Percentiles rank a stretch among this genome's conserved stretches.
phyloP scores from a whole-genome alignment of 2,888 invertebrate genomes.

The Atrina japonica region DNA sequence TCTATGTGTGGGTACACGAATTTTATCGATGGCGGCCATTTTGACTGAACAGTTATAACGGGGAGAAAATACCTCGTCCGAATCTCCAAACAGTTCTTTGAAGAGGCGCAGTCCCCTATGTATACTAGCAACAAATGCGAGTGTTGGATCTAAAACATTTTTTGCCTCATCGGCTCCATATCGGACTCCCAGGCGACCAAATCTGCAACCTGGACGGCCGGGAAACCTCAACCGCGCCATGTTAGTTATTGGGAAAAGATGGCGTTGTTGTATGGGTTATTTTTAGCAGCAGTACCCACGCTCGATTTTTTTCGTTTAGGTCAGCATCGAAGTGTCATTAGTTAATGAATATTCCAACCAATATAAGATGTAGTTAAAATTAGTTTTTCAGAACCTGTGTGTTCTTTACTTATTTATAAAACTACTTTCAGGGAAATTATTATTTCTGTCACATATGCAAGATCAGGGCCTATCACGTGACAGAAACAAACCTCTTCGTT shows the following conservation, averaged over 20 bases:
- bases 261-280: conserved; percentile 9
- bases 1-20: background rate
- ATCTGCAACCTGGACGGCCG: conserved; percentile 79
- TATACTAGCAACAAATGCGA: conserved; percentile 74
- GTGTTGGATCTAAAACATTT: conserved; percentile 70
- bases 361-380: no score
- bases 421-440: no score
- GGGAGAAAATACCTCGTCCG: conserved; percentile 76
- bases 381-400: no score
- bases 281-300: no score
- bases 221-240: conserved; percentile 80
- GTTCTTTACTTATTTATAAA: no score
- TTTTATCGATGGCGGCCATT: conserved; percentile 73
- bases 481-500: no score
- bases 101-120: conserved; percentile 73
- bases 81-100: conserved; percentile 75
- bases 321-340: no score
- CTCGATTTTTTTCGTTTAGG: no score
- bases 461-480: no score
- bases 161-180: conserved; percentile 74
- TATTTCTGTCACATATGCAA: no score
- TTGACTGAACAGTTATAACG: conserved; percentile 28
- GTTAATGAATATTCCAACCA: no score
- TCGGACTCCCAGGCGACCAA: conserved; percentile 72
- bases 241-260: conserved; percentile 56